These are phyloP conservation scores for Aurelia aurita DNA, from an alignment of 30 jellyfish, hydroid and myxozoan genomes.

Conservation along the genomic window DNA sequence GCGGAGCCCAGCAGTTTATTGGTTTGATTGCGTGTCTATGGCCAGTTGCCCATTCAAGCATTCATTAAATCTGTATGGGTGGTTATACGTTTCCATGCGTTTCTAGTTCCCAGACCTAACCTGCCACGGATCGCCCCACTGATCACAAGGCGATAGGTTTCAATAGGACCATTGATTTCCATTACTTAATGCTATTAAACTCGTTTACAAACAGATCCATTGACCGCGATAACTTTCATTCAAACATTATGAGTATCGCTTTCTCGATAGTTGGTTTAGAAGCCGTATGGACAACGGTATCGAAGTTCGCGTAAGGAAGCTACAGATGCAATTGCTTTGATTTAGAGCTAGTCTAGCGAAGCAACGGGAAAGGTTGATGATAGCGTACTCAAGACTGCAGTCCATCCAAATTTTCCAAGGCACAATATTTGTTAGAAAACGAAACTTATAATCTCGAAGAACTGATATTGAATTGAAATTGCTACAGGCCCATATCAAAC, in stretches of 20 bases:
- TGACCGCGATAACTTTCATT: conserved; percentile 73
- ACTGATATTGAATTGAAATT: no score
- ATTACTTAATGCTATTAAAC: conserved; percentile 72
- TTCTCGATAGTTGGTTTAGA: conserved; percentile 5
- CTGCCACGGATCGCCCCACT: conserved; percentile 75
- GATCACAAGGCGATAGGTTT: conserved; percentile 75
- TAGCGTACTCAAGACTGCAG: no score
- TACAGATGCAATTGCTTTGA: no score
- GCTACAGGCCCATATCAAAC: no score
- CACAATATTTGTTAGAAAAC: no score
- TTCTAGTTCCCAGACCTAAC: conserved; percentile 76
- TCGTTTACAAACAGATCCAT: conserved; percentile 76
- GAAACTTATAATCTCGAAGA: no score
- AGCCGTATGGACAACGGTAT: conserved; percentile 20
- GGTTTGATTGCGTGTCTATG: conserved; percentile 75
- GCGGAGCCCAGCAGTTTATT: conserved; percentile 80
- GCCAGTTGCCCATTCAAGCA: conserved; percentile 75
- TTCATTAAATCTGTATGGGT: conserved; percentile 62
- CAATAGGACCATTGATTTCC: conserved; percentile 71
- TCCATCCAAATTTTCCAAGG: no score
- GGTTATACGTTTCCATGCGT: conserved; percentile 76
- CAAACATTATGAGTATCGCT: conserved; percentile 28
- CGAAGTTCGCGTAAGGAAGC: background rate
- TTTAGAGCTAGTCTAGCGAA: no score
- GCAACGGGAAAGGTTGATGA: no score